A percentile compares a stretch with the other conserved stretches of the same genome.
Conservation (phyloP, 35 echinoderm and acorn worm genomes). For the Amphiura filiformis region DNA sequence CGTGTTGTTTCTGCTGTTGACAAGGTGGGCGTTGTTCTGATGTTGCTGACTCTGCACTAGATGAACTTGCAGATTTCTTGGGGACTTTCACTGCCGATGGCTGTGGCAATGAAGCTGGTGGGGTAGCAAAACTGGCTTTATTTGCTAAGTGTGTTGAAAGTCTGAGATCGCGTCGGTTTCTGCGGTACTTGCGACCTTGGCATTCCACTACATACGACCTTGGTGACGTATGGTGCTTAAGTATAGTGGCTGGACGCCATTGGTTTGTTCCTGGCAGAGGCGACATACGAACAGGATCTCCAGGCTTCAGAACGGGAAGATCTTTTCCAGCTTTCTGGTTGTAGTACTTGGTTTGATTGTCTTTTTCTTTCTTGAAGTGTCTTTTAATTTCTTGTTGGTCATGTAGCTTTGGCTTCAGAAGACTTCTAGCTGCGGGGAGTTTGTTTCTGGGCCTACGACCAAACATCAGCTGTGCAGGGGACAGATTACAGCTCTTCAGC, state of each 20-base stretch:
- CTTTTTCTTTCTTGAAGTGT: background rate
- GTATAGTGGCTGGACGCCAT: slow-evolving; percentile 46
- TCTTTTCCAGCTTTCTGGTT: slow-evolving; percentile 18
- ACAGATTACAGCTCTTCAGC: slow-evolving; percentile 31
- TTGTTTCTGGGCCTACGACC: slow-evolving; percentile 33
- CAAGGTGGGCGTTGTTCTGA: too few species aligned
- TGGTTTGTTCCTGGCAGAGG: slow-evolving; percentile 45
- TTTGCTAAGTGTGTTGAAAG: slow-evolving; percentile 19
- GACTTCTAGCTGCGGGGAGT: slow-evolving; percentile 20
- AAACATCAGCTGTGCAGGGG: slow-evolving; percentile 62
- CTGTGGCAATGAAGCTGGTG: slow-evolving; percentile 20
- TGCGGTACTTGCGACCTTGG: slow-evolving; percentile 34
- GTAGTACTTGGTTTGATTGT: slow-evolving; percentile 22
- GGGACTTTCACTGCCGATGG: slow-evolving; percentile 15
- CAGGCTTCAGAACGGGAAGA: slow-evolving; percentile 31
- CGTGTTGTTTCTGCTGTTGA: too few species aligned
- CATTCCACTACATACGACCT: slow-evolving; percentile 56
- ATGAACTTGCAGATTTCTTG: background rate
- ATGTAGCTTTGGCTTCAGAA: slow-evolving; percentile 23
- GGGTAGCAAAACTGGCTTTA: slow-evolving; percentile 23
- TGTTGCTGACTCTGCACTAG: background rate
- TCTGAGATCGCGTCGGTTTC: slow-evolving; percentile 52
- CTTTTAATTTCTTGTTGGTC: background rate
- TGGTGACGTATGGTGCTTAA: slow-evolving; percentile 39
- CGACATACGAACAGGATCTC: slow-evolving; percentile 46